Evolutionary conservation across 2,797 vertebrate genomes (phyloP).

Genomic region (Denticeps clupeoides): DNA sequence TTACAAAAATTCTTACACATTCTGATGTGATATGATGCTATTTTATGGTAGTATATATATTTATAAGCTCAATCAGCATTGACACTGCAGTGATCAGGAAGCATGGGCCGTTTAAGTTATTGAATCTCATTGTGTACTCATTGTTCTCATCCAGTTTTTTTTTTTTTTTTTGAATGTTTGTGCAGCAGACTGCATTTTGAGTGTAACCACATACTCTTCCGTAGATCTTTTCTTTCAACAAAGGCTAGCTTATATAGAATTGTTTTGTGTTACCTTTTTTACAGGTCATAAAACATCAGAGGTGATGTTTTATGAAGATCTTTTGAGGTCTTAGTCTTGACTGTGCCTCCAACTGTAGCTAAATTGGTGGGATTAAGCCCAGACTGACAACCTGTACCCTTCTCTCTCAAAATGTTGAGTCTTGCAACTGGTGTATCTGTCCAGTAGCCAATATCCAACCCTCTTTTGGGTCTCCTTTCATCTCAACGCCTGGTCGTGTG

Average conservation of each 20-base stretch:
- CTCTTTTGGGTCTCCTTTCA: constrained; percentile 47
- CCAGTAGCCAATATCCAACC: constrained; percentile 23
- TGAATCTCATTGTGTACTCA: constrained; percentile 28
- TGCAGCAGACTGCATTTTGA: constrained; percentile 25
- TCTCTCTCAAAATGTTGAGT: constrained; percentile 1
- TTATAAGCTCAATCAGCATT: constrained; percentile 47
- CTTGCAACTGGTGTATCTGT: constrained; percentile 20
- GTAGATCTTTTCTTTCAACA: constrained; percentile 5
- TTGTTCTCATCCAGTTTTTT: neutral
- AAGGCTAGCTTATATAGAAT: no score
- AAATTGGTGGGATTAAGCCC: no score
- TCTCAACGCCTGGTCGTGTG: constrained; percentile 29
- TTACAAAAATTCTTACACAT: no score
- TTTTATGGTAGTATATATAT: constrained; percentile 38
- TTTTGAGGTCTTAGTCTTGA: no score
- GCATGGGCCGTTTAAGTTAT: constrained; percentile 32
- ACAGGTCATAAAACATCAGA: neutral
- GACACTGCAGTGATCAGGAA: constrained; percentile 37
- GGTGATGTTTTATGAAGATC: no score
- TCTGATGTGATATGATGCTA: no score
- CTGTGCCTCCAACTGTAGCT: no score
- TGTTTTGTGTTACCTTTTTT: neutral
- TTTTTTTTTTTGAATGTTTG: constrained; percentile 11
- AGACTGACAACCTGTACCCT: constrained; percentile 17
- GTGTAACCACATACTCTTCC: constrained; percentile 11